Percentiles rank a stretch among this genome's conserved stretches.
Conservation (phyloP, 92 coral and sea anemone species). For the Meandrina meandrites region DNA sequence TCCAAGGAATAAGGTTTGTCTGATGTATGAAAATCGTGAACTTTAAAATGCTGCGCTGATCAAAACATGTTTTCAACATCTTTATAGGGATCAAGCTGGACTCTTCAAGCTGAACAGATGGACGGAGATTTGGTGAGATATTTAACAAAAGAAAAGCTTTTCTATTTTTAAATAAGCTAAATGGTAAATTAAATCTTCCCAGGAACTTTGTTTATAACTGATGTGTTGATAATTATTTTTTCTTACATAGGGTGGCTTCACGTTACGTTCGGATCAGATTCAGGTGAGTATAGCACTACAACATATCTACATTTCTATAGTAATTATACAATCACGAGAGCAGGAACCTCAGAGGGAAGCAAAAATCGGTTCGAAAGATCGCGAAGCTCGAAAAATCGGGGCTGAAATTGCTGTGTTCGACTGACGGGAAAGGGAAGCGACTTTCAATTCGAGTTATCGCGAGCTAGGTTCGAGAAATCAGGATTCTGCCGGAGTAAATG, state of each 20-base stretch:
- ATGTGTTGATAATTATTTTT: not conserved
- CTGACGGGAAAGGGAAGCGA: too few species aligned
- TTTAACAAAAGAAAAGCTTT: not conserved
- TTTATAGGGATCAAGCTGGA: constrained; percentile 89
- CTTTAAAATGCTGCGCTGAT: too few species aligned
- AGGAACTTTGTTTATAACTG: not conserved
- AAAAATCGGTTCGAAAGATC: too few species aligned
- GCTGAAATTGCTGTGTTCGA: too few species aligned
- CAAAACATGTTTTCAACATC: too few species aligned
- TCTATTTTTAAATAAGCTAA: not conserved
- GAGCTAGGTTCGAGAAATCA: too few species aligned
- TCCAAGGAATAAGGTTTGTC: not conserved
- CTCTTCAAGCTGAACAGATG: constrained; percentile 88
- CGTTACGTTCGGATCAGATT: constrained; percentile 89
- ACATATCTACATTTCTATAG: not conserved
- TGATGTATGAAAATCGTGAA: not conserved
- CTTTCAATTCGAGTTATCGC: too few species aligned
- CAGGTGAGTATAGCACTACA: constrained; percentile 52
- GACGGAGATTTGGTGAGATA: constrained; percentile 81
- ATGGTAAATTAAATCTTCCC: not conserved
- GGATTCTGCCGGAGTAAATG: too few species aligned
- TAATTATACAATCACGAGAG: not conserved
- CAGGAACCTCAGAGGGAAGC: too few species aligned
- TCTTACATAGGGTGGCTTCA: constrained; percentile 37
- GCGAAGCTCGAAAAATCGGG: too few species aligned